Conservation (phyloP, 2,113 vertebrate genomes). For the Numenius arquata region DNA sequence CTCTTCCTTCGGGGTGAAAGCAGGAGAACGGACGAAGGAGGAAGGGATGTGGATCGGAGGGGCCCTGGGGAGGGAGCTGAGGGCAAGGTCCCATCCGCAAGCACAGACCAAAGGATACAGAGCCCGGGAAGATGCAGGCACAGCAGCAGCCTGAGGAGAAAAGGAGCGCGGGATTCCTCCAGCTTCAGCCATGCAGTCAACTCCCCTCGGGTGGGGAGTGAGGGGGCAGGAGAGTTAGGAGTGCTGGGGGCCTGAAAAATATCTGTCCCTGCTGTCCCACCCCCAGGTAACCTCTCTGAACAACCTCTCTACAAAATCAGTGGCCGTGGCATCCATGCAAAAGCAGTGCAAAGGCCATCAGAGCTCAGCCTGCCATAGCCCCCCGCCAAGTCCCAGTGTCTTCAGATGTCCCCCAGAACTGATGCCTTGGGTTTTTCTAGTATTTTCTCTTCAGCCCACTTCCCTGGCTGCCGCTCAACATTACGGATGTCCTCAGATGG, state of each 20-base stretch:
- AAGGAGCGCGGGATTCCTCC: neutral
- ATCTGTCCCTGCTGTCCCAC: neutral
- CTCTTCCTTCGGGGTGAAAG: neutral
- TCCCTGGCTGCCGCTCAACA: neutral
- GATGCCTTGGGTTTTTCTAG: neutral
- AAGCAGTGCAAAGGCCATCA: neutral
- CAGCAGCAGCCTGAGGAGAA: neutral
- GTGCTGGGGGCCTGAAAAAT: neutral
- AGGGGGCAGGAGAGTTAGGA: neutral
- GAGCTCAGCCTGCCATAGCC: neutral
- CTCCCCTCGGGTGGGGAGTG: neutral
- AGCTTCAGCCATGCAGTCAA: neutral
- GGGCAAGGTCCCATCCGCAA: neutral
- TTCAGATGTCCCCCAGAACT: neutral
- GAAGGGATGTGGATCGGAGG: neutral
- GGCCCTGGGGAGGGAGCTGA: neutral
- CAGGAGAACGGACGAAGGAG: neutral
- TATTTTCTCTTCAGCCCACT: neutral
- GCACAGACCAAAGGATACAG: neutral
- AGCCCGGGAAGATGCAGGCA: neutral
- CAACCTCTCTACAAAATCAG: neutral
- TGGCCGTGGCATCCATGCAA: neutral
- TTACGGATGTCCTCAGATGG: neutral
- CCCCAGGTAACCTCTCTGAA: neutral
- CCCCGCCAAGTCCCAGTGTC: neutral